These are phyloP conservation scores for Anastatus disparis DNA, from an alignment of 1,140 invertebrate genomes.

Conservation along the genomic window DNA sequence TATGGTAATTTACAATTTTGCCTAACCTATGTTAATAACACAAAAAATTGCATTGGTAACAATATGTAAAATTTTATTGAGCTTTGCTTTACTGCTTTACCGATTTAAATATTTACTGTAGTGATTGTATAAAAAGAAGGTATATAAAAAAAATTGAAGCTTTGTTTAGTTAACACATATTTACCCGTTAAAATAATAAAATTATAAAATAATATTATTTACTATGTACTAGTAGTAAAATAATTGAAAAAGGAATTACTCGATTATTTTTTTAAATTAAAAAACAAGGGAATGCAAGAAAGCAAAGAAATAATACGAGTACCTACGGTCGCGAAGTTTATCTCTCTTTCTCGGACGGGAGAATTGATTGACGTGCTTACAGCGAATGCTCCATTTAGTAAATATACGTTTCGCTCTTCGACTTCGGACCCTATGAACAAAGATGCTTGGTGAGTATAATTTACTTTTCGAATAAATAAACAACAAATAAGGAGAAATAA, in stretches of 20 bases:
- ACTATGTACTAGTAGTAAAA: neutral
- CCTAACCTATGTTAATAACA: no score
- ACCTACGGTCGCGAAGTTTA: slow-evolving; percentile 24
- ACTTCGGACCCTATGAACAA: slow-evolving; percentile 54
- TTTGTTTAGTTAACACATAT: neutral
- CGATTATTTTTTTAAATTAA: neutral
- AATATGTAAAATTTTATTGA: no score
- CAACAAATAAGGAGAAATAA: no score
- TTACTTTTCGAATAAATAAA: no score
- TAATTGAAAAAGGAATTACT: neutral
- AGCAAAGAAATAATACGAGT: slow-evolving; percentile 6
- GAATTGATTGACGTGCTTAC: slow-evolving; percentile 7
- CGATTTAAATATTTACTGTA: no score
- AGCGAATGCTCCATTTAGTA: slow-evolving; percentile 57
- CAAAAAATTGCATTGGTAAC: no score
- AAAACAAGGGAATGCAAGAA: no score
- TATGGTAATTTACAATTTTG: no score
- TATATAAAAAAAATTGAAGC: neutral
- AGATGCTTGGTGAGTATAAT: slow-evolving; percentile 22
- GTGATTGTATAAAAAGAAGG: no score
- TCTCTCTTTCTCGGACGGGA: no score
- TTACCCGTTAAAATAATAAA: neutral
- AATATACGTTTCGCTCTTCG: slow-evolving; percentile 66
- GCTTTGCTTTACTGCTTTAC: no score
- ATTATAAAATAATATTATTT: neutral